Base-by-base conservation (phyloP, 2,113 vertebrate species). In the Epinephelus moara region DNA sequence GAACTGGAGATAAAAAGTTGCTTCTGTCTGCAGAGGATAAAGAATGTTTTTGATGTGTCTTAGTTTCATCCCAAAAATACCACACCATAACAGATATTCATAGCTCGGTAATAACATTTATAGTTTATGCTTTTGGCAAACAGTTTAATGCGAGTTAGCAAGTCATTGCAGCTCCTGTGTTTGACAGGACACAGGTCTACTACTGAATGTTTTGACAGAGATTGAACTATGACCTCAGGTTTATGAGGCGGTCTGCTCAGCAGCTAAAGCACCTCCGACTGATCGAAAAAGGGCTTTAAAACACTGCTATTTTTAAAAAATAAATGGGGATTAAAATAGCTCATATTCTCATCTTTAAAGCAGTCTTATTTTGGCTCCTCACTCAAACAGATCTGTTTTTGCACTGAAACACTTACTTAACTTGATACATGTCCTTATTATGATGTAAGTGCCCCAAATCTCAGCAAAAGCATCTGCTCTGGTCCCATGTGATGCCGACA, bases 401-500 rank as follows among this genome's bases (percentile, higher is more conserved):
- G 64, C 18, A 56, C 70, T 57, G 62, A 47, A 37, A 37, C 33
- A 37, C 8, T 40, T 21, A 66, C 49, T 85, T 25, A 27, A 73
- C 72, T 49, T 27, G 12, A 76, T 64, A 37, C 61, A 56, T 61
- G 62, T 75, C 52, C 73, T 56, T 17, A 70, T 78, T 52, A 53
- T 78, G 73, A 88, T 55, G 40, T 13, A 85, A 88, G 53, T 17
- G 42, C 10, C 56, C 66, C 30, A 30, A 78, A 82, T 77, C 55
- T 56, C 42, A 14, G 49, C 70, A 77, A 67, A 70, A 84, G 59
- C 84, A 59, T 81, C 82, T 87, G 85, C 30, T 79, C 64, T 42
- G 1, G 30, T 83, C 76, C 80, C 82, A 84, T 77, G 88, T 57
- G 80, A 87, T 70, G 81, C 73, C 23, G 80, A 84, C 80, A 7